These are phyloP conservation scores for Clostera curtula DNA, from an alignment of 2,888 invertebrate genomes.

Conservation along the genomic window DNA sequence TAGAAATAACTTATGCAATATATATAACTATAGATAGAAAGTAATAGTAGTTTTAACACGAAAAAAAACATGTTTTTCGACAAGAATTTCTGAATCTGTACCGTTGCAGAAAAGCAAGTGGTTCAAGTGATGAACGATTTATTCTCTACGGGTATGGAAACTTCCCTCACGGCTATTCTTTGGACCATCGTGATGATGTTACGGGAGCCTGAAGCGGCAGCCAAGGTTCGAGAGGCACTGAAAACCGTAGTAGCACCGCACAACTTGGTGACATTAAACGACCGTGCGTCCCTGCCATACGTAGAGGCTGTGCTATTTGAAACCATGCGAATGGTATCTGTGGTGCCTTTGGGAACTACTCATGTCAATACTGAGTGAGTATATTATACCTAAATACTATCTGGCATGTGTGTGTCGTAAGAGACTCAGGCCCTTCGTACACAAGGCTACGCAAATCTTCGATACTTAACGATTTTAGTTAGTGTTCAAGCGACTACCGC, in stretches of 20 bases:
- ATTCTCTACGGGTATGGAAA: slow-evolving; percentile 92
- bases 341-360: slow-evolving; percentile 89
- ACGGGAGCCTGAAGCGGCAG: slow-evolving; percentile 82
- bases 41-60: too few species aligned
- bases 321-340: slow-evolving; percentile 83
- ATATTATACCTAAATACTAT: too few species aligned
- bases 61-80: too few species aligned
- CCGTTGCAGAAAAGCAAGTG: slow-evolving; percentile 82
- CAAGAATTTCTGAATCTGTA: slow-evolving; percentile 1
- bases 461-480: too few species aligned
- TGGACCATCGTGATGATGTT: slow-evolving; percentile 90
- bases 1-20: too few species aligned
- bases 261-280: slow-evolving; percentile 82
- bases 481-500: too few species aligned
- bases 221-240: slow-evolving; percentile 83
- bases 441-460: too few species aligned
- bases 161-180: slow-evolving; percentile 85
- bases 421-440: too few species aligned
- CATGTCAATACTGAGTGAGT: slow-evolving; percentile 87
- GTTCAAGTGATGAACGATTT: slow-evolving; percentile 90
- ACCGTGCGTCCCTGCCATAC: slow-evolving; percentile 81
- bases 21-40: too few species aligned
- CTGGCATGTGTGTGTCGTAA: too few species aligned
- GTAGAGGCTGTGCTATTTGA: slow-evolving; percentile 89
- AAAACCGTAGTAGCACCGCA: slow-evolving; percentile 82